Percentiles rank a stretch among this genome's conserved stretches.
These are phyloP conservation scores for Phataginus tetradactyla DNA, from an alignment of 2,797 vertebrate species.

Conservation along the genomic window DNA sequence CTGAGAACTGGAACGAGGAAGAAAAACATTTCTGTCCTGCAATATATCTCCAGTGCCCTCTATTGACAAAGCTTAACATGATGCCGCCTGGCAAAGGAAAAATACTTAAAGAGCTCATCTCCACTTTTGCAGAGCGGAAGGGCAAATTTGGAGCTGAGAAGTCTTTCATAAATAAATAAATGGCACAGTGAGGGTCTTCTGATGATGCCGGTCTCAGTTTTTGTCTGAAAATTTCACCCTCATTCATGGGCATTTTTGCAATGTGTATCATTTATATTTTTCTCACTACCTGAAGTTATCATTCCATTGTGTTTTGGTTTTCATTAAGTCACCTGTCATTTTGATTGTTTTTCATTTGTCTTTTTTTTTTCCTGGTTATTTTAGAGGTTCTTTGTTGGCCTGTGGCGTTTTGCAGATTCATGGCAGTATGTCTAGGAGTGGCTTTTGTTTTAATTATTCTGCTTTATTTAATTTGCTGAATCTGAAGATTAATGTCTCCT, in stretches of 20 bases:
- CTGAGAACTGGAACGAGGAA: background rate
- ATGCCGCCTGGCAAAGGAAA: background rate
- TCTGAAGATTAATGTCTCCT: background rate
- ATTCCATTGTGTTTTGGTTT: background rate
- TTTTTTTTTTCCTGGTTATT: background rate
- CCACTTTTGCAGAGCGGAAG: background rate
- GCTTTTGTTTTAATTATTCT: constrained; percentile 40
- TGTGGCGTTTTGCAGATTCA: constrained; percentile 23
- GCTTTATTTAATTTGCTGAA: background rate
- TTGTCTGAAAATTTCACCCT: background rate
- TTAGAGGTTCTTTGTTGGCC: constrained; percentile 32
- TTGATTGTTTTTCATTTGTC: background rate
- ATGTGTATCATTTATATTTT: background rate
- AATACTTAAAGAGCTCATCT: background rate
- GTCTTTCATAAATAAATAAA: background rate
- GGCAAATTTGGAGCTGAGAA: background rate
- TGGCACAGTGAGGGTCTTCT: background rate
- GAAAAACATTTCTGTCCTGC: background rate
- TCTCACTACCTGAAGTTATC: background rate
- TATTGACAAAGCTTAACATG: background rate
- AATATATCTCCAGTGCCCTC: background rate
- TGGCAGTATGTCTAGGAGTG: background rate
- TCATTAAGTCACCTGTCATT: background rate
- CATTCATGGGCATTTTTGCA: background rate
- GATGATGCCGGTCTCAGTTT: background rate